Base-by-base conservation (phyloP, 2,797 vertebrate species). In the Denticeps clupeoides region DNA sequence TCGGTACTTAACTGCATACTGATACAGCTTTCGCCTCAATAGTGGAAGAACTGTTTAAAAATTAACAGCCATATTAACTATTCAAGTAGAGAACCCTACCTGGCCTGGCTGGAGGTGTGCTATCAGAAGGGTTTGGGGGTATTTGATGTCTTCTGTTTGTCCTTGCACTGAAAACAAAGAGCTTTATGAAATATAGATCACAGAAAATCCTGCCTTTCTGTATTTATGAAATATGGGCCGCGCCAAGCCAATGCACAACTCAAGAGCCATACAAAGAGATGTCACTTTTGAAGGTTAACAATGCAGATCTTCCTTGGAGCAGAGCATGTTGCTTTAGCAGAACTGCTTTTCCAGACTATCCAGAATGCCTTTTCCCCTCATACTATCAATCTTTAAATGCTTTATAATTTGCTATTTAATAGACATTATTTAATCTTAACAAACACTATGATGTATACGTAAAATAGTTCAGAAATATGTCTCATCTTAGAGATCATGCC, bases 101-200 rank as follows among this genome's bases (percentile, higher is more conserved):
- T 7, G 32, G 12, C 13, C 15, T 25, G 4, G 7, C 24, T 25
- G 25, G 25, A 4, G 18, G 35, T 3, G 35, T 19, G n/a, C n/a
- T 38, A 35, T 38, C 35, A 35, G 32, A 38, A 38, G 9, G 2
- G 19, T 38, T 38, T 10, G 11, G 5, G 4, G 12, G 5, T 33
- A 15, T 33, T 31, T 15, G 2, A 33, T 33, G 13, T 35, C 32
- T 13, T 9, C 32, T 16, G 15, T 35, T 16, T 35, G 18, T 41
- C 40, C 40, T 41, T 41, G 38, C 37, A 37, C 37, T 27, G 13
- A 12, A 12, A 31, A 31, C 12, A 27, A 29, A n/a, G 32, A 16
- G 28, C n/a, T 35, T 35, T 35, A 35, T 35, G 16, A 35, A 35
- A 35, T 35, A 35, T 35, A 25, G 40, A 41, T 25, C 19, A 22